phyloP scores from a whole-genome alignment of 2,888 invertebrate species.

The Ceraclea dissimilis region DNA sequence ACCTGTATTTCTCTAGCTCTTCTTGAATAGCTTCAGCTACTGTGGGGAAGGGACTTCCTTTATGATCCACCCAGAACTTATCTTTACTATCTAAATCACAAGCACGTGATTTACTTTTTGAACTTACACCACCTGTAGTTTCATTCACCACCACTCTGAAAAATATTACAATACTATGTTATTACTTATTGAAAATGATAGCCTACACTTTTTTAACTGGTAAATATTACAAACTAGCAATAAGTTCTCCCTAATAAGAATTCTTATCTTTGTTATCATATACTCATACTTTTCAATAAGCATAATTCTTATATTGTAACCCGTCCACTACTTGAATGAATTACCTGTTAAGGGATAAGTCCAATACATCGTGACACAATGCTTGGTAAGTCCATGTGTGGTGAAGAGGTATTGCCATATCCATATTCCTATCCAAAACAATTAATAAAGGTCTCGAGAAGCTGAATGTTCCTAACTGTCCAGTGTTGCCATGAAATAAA shows the following conservation, averaged over 20 bases:
- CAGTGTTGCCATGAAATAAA: slow-evolving; percentile 81
- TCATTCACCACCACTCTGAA: slow-evolving; percentile 58
- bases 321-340: too few species aligned
- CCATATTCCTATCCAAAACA: slow-evolving; percentile 87
- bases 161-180: background rate
- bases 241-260: too few species aligned
- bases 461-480: slow-evolving; percentile 68
- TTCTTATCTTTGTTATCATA: too few species aligned
- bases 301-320: too few species aligned
- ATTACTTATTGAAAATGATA: too few species aligned
- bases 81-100: slow-evolving; percentile 89
- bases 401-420: slow-evolving; percentile 95
- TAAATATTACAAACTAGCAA: too few species aligned
- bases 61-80: slow-evolving; percentile 88
- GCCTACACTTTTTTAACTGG: too few species aligned
- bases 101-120: slow-evolving; percentile 69
- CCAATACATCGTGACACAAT: slow-evolving; percentile 90
- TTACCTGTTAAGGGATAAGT: slow-evolving; percentile 78
- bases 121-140: slow-evolving; percentile 50
- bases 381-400: slow-evolving; percentile 99
- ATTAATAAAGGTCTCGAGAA: slow-evolving; percentile 92
- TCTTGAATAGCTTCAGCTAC: slow-evolving; percentile 99
- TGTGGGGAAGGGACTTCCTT: slow-evolving; percentile 86
- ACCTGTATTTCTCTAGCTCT: slow-evolving; percentile 89
- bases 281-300: too few species aligned